Evolutionary conservation across 2,888 invertebrate genomes (phyloP), one percentile per base, ranked within the genome.

Genomic region (Scaptomyza polygonia): DNA sequence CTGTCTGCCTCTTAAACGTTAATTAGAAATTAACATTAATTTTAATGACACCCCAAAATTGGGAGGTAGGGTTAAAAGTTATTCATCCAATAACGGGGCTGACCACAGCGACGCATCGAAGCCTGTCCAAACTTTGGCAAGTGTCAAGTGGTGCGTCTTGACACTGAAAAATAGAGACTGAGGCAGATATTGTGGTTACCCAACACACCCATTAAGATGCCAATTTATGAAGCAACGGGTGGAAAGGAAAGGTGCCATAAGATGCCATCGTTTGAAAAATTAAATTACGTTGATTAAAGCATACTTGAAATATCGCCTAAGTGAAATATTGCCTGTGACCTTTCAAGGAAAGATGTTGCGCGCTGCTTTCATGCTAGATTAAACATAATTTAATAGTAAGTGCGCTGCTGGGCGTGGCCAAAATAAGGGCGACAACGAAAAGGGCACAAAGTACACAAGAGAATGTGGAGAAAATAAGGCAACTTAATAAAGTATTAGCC

Each of bases 351-450:
- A 32, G 36, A 44, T 12, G 47, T 30, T 34, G 25, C 9, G 29
- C 27, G 8, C 36, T 36, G 16, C 9, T 75, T 80, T 71, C 70
- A 67, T 76, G 79, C 72, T 74, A 79, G 80, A 87, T 80, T 87
- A 85, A 75, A 82, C 79, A 78, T 81, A 75, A 81, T 78, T 81
- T 81, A 75, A 81, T 79, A 79, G 78, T 79, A 75, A 82, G 57
- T 67, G 47, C 53, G 48, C 72, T 66, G 51, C 21, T 51, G 59
- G 62, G 68, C 66, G 54, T 62, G 52, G 39, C 11, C 39, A 9
- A 7, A 36, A 14, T n/a, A 47, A 14, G n/a, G 32, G 1, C 14
- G 30, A 12, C 42, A 0, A 5, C 12, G 8, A 32, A 44, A 39
- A 16, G 44, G 39, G 14, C 16, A 16, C 29, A 43, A 29, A 40